Conservation (phyloP, 2,113 vertebrate genomes). For the Okapia johnstoni region DNA sequence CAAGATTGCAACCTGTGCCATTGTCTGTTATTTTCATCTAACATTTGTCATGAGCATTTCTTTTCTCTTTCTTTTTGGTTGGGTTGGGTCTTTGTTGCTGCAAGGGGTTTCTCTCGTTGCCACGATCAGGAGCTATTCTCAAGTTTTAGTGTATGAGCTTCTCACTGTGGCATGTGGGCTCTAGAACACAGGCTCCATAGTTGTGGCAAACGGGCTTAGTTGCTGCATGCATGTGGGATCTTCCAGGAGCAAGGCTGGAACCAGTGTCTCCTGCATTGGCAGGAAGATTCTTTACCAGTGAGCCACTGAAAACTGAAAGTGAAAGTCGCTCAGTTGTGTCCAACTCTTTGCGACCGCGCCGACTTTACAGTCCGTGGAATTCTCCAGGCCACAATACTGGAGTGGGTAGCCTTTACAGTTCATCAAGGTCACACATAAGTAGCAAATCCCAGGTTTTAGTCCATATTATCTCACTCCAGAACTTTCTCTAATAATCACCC, state of each 20-base stretch:
- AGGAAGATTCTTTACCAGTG: neutral
- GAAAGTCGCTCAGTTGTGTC: rapidly evolving
- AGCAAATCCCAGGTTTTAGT: neutral
- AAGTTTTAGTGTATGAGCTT: neutral
- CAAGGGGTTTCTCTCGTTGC: neutral
- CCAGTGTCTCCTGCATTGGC: neutral
- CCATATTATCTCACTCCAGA: neutral
- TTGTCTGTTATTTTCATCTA: neutral
- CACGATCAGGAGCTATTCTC: neutral
- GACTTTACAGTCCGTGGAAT: neutral
- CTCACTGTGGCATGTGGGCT: neutral
- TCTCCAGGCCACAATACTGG: neutral
- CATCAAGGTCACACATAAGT: neutral
- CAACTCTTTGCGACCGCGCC: neutral
- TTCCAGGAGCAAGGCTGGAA: neutral
- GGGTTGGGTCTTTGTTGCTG: neutral
- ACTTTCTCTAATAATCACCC: neutral
- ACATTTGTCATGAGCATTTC: neutral
- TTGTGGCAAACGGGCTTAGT: neutral
- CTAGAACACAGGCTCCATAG: neutral
- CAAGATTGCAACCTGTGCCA: rapidly evolving
- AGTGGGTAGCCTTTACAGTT: neutral
- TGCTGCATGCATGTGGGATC: neutral
- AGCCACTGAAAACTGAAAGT: neutral
- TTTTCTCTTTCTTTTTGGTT: neutral